Evolutionary conservation across 2,113 vertebrate species (phyloP).

Genomic region (Toxotes chatareus): DNA sequence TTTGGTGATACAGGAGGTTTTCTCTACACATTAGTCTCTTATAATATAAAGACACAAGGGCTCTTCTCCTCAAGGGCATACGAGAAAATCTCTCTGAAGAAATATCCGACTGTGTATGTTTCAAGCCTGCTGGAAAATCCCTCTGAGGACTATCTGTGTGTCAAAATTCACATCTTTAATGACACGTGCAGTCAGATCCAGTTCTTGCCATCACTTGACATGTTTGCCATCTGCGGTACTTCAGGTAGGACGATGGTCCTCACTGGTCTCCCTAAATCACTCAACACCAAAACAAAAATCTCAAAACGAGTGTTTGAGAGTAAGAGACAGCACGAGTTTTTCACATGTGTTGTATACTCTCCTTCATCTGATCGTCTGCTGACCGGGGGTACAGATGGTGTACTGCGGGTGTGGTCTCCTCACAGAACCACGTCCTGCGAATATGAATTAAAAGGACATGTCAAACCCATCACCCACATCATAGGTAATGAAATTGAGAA

Average conservation of each 20-base stretch:
- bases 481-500: neutral
- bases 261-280: rapidly evolving
- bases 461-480: constrained; percentile 17
- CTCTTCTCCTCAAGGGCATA: constrained; percentile 56
- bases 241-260: constrained; percentile 6
- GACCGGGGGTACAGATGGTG: constrained; percentile 33
- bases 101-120: neutral
- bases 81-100: neutral
- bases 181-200: neutral
- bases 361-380: neutral
- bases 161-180: neutral
- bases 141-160: neutral
- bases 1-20: constrained; percentile 73
- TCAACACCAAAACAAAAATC: rapidly evolving
- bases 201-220: neutral
- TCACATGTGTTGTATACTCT: constrained; percentile 23
- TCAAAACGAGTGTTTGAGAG: neutral
- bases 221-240: neutral
- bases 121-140: neutral
- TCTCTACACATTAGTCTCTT: constrained; percentile 71
- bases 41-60: constrained; percentile 49
- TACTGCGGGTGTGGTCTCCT: constrained; percentile 18
- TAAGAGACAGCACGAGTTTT: neutral
- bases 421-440: neutral
- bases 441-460: neutral